A percentile compares a stretch with the other conserved stretches of the same genome.
These are phyloP conservation scores for Lepidocyrtoides sp. DNA, from an alignment of 2,888 invertebrate genomes.

Conservation along the genomic window DNA sequence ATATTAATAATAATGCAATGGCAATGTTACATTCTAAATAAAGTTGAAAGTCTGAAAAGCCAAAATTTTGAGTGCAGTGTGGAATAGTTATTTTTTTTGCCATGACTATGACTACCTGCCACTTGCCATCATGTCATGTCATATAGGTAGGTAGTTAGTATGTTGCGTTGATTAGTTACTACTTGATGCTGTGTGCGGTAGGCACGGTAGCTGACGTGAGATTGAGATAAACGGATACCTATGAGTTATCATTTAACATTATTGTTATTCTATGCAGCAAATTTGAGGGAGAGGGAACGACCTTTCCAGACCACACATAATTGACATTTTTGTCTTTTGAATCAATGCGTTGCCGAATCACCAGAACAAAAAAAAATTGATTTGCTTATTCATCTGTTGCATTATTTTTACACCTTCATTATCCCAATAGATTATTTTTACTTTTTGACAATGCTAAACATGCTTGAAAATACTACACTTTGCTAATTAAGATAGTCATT, in stretches of 20 bases:
- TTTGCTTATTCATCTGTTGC: background rate
- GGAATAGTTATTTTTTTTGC: background rate
- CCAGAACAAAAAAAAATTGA: background rate
- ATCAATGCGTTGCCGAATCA: background rate
- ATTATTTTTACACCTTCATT: background rate
- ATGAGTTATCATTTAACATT: too few species aligned
- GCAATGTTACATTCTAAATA: constrained; percentile 28
- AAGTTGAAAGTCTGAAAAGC: constrained; percentile 38
- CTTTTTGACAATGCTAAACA: background rate
- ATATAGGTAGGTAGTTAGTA: background rate
- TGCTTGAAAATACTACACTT: background rate
- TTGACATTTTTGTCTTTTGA: background rate
- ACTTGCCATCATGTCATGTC: constrained; percentile 25
- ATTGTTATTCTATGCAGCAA: background rate
- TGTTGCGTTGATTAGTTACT: constrained; percentile 35
- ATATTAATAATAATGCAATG: background rate
- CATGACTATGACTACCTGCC: constrained; percentile 4
- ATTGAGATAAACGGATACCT: background rate
- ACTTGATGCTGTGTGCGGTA: background rate
- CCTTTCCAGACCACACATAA: constrained; percentile 19
- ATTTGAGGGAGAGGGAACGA: background rate
- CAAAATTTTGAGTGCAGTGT: background rate
- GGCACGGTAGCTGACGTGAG: constrained; percentile 16
- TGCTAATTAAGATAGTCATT: background rate
- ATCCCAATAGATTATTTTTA: background rate